These are phyloP conservation scores for Habropoda laboriosa DNA, from an alignment of 1,140 invertebrate species.

Conservation along the genomic window DNA sequence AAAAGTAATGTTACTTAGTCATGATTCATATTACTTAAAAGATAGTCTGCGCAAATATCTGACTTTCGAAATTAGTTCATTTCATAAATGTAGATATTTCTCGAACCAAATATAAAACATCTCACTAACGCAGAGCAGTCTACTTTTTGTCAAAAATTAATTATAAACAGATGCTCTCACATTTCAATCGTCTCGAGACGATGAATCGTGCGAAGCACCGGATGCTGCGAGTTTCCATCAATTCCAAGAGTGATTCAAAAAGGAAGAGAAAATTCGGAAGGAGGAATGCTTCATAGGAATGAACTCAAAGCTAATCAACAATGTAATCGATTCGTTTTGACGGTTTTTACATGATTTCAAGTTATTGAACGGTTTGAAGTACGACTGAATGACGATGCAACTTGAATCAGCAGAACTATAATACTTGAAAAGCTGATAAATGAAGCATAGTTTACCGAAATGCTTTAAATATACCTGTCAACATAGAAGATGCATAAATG, in stretches of 20 bases:
- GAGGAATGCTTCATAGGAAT: slow-evolving; percentile 22
- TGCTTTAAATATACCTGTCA: too few relatives aligned
- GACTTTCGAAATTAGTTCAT: too few relatives aligned
- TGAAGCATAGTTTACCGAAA: too few relatives aligned
- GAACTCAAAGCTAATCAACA: slow-evolving; percentile 25
- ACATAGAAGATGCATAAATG: too few relatives aligned
- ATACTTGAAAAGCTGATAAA: too few relatives aligned
- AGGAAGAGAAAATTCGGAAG: background rate
- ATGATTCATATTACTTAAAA: too few relatives aligned
- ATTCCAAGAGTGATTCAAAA: background rate
- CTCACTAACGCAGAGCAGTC: too few relatives aligned
- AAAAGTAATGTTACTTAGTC: too few relatives aligned
- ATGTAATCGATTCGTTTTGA: slow-evolving; percentile 49
- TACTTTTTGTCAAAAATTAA: background rate
- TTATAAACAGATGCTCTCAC: background rate
- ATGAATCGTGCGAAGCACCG: slow-evolving; percentile 9
- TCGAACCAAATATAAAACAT: too few relatives aligned
- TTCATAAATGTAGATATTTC: too few relatives aligned
- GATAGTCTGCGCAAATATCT: too few relatives aligned
- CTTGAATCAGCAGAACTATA: background rate
- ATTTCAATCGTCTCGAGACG: background rate
- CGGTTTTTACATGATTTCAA: slow-evolving; percentile 23
- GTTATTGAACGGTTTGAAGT: slow-evolving; percentile 15
- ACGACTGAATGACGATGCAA: slow-evolving; percentile 18
- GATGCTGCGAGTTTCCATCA: slow-evolving; percentile 17